Evolutionary conservation across 1,140 invertebrate species (phyloP).

Genomic region (Varroa destructor): DNA sequence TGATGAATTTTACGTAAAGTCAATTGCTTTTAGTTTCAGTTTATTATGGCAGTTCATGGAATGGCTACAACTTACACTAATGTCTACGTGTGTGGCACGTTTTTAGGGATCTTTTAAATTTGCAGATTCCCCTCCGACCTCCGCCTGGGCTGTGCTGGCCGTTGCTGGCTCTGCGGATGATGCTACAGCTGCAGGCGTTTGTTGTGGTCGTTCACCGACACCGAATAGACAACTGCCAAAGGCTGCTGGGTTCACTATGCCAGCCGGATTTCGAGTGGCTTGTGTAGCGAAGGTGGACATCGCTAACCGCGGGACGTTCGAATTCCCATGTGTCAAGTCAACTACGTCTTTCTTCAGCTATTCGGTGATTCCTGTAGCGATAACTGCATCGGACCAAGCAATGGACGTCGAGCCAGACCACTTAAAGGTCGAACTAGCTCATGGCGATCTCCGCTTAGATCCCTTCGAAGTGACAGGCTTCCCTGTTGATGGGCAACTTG

Average conservation of each 20-base stretch:
- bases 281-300: background rate
- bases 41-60: too few relatives aligned
- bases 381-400: background rate
- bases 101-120: too few relatives aligned
- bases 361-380: background rate
- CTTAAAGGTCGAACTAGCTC: background rate
- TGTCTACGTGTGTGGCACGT: too few relatives aligned
- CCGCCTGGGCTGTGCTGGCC: too few relatives aligned
- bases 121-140: too few relatives aligned
- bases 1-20: too few relatives aligned
- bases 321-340: conserved; percentile 16
- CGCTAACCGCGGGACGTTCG: background rate
- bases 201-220: too few relatives aligned
- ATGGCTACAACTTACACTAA: too few relatives aligned
- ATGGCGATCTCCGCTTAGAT: background rate
- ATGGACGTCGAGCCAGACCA: background rate
- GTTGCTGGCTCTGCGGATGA: too few relatives aligned
- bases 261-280: background rate
- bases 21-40: too few relatives aligned
- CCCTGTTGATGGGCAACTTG: background rate
- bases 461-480: conserved; percentile 19
- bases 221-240: too few relatives aligned
- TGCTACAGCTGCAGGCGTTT: too few relatives aligned
- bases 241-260: background rate
- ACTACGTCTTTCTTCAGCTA: background rate